phyloP scores from a whole-genome alignment of 2,888 invertebrate species.

The Yponomeuta evonymella region DNA sequence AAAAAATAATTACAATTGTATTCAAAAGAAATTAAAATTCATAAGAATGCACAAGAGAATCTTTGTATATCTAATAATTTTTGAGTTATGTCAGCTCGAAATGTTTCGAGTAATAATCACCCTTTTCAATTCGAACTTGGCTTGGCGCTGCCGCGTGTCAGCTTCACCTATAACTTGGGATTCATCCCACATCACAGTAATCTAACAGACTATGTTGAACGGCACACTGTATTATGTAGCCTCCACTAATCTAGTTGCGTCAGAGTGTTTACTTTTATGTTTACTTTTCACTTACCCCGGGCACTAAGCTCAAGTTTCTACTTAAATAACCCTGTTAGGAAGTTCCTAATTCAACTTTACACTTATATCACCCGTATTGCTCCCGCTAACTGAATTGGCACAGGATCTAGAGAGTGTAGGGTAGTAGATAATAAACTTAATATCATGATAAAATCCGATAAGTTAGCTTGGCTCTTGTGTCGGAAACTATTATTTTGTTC shows the following conservation, averaged over 20 bases:
- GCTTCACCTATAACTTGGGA: no score
- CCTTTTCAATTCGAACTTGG: no score
- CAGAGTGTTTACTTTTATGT: no score
- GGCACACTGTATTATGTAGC: neutral
- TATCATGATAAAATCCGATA: neutral
- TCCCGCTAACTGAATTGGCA: neutral
- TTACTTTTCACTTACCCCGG: conserved; percentile 36
- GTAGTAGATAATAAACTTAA: neutral
- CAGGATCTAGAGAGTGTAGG: neutral
- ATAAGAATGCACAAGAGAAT: no score
- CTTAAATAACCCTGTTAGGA: conserved; percentile 44
- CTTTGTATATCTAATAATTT: no score
- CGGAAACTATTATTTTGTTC: neutral
- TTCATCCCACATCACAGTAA: no score
- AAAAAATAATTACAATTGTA: no score
- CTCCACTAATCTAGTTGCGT: neutral
- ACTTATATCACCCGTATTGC: conserved; percentile 12
- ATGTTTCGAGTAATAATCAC: no score
- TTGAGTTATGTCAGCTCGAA: no score
- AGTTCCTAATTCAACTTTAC: conserved; percentile 37
- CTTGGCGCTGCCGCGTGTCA: no score
- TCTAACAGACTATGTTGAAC: neutral
- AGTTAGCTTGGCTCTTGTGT: neutral
- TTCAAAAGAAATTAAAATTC: no score
- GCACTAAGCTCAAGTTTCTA: conserved; percentile 29